Evolutionary conservation across 2,113 vertebrate genomes (phyloP).

Genomic region (Hassar affinis): DNA sequence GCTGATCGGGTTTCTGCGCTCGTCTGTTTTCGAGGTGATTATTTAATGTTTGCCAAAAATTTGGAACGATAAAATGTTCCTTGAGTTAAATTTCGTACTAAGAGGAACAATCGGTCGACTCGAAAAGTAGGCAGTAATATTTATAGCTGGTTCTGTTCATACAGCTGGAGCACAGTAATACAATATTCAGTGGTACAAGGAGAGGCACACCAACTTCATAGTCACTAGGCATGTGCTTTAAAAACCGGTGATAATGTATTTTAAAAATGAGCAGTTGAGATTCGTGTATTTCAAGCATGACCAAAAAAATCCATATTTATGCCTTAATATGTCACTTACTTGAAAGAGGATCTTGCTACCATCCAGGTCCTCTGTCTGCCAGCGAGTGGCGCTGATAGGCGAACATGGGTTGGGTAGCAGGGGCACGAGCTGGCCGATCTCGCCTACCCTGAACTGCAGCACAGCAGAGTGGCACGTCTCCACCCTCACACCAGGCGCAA

Average conservation of each 20-base stretch:
- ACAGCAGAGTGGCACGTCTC: slow-evolving; percentile 78
- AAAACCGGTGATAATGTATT: background rate
- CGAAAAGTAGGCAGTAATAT: background rate
- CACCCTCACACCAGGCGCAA: slow-evolving; percentile 75
- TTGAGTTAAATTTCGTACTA: background rate
- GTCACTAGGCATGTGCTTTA: background rate
- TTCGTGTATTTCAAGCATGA: background rate
- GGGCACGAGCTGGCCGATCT: slow-evolving; percentile 90
- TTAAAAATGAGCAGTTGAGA: background rate
- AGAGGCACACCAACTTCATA: background rate
- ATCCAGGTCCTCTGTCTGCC: slow-evolving; percentile 94
- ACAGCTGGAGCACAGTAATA: background rate
- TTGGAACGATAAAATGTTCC: background rate
- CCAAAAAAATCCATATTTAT: background rate
- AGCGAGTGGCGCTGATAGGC: slow-evolving; percentile 86
- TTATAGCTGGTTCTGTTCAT: background rate
- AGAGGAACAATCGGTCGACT: background rate
- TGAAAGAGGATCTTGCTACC: slow-evolving; percentile 91
- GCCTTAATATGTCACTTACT: slow-evolving; percentile 64
- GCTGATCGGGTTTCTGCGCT: background rate
- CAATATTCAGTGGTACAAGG: background rate
- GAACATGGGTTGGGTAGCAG: slow-evolving; percentile 88
- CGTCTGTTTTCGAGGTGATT: background rate
- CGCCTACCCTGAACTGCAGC: slow-evolving; percentile 86
- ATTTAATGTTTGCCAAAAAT: slow-evolving; percentile 7